Evolutionary conservation across 2,797 vertebrate genomes (phyloP).

Genomic region (Gambusia yucatana): DNA sequence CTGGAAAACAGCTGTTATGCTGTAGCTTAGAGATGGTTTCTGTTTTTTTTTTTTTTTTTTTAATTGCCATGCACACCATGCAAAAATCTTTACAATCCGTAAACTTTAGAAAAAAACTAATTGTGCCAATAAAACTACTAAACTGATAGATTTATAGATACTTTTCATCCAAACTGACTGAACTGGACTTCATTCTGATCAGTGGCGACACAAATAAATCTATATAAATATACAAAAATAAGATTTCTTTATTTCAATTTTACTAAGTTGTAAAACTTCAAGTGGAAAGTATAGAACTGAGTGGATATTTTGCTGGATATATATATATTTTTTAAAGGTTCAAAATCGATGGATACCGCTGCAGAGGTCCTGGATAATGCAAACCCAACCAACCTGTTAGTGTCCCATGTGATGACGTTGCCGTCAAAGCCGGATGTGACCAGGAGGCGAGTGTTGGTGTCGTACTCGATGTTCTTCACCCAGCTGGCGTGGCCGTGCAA

Average conservation of each 20-base stretch:
- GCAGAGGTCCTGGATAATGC: not conserved
- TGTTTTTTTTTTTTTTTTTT: not conserved
- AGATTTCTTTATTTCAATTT: not conserved
- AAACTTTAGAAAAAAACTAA: not conserved
- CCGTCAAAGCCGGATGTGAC: conserved; percentile 98
- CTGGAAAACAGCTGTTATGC: not conserved
- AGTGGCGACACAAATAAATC: not conserved
- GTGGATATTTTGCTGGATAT: not conserved
- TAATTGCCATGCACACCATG: not conserved
- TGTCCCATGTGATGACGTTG: conserved; percentile 99
- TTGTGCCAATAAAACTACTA: too few species aligned
- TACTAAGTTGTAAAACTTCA: not conserved
- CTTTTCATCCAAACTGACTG: too few species aligned
- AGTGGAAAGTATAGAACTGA: not conserved
- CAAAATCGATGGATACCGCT: too few species aligned
- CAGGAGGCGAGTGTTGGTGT: conserved; percentile 94
- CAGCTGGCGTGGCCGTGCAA: conserved; percentile 98
- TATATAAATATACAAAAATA: not conserved
- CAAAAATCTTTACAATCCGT: not conserved
- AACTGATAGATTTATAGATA: too few species aligned
- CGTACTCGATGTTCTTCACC: conserved; percentile 99
- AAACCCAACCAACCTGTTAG: conserved; percentile 87
- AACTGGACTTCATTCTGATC: too few species aligned
- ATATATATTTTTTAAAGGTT: too few species aligned
- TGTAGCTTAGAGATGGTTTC: not conserved